A percentile compares a stretch with the other conserved stretches of the same genome.
phyloP scores from a whole-genome alignment of 2,113 vertebrate genomes.

The Corythaeola cristata region DNA sequence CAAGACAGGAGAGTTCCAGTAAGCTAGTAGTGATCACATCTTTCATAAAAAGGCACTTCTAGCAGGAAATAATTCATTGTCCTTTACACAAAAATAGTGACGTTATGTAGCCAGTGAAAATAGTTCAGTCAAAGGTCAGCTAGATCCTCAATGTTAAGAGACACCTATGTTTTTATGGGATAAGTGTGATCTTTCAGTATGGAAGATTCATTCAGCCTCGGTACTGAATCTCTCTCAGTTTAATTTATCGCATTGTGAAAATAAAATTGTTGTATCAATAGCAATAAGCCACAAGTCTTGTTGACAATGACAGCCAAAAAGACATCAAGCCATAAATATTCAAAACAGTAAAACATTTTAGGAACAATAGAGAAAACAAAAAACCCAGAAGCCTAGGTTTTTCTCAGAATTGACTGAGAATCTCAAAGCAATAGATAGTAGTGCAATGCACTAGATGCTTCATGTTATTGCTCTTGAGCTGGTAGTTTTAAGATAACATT shows the following conservation, averaged over 20 bases:
- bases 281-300: not conserved
- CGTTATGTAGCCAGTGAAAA: not conserved
- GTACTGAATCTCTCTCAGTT: not conserved
- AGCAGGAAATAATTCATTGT: not conserved
- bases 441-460: not conserved
- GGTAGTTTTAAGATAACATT: not conserved
- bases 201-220: not conserved
- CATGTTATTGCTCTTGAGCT: not conserved
- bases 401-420: not conserved
- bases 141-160: not conserved
- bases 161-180: not conserved
- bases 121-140: not conserved
- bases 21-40: not conserved
- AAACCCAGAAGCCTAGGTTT: not conserved
- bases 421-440: not conserved
- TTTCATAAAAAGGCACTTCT: not conserved
- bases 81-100: not conserved
- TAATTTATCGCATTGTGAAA: not conserved
- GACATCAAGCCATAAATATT: not conserved
- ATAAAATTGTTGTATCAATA: not conserved
- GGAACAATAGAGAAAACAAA: not conserved
- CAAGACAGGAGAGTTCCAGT: not conserved
- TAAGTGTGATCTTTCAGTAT: not conserved
- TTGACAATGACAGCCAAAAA: not conserved
- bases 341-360: not conserved